Evolutionary conservation across 2,888 invertebrate species (phyloP).

Genomic region (Pycnomerus fuliginosus): DNA sequence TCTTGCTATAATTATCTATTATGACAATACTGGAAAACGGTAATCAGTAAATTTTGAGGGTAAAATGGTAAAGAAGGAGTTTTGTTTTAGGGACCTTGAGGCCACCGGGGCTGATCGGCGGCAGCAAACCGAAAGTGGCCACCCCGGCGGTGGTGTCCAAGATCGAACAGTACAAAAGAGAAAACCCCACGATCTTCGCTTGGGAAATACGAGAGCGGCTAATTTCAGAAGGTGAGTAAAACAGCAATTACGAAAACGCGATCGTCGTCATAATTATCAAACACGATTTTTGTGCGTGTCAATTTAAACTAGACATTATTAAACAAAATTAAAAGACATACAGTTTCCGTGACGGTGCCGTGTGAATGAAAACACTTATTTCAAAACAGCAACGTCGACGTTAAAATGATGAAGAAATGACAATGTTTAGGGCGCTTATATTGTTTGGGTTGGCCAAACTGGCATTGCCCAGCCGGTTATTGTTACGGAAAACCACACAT

Average conservation of each 20-base stretch:
- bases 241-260: conserved; percentile 1
- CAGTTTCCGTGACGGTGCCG: conserved; percentile 35
- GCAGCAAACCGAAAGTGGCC: conserved; percentile 96
- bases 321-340: conserved; percentile 36
- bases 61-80: no score
- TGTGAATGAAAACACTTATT: conserved; percentile 40
- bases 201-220: conserved; percentile 98
- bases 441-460: conserved; percentile 38
- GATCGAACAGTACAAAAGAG: conserved; percentile 97
- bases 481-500: conserved; percentile 33
- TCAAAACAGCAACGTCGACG: conserved; percentile 30
- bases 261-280: conserved; percentile 17
- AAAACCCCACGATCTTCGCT: conserved; percentile 97
- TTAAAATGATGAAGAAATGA: conserved; percentile 35
- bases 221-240: conserved; percentile 86
- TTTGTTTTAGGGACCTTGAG: conserved; percentile 72
- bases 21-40: no score
- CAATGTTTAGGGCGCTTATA: conserved; percentile 41
- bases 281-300: conserved; percentile 38
- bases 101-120: conserved; percentile 89
- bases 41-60: no score
- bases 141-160: conserved; percentile 96
- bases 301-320: conserved; percentile 30
- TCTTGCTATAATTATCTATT: no score
- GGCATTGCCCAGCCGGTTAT: conserved; percentile 29